Conservation (phyloP, 2,797 vertebrate species). For the Sparus aurata region DNA sequence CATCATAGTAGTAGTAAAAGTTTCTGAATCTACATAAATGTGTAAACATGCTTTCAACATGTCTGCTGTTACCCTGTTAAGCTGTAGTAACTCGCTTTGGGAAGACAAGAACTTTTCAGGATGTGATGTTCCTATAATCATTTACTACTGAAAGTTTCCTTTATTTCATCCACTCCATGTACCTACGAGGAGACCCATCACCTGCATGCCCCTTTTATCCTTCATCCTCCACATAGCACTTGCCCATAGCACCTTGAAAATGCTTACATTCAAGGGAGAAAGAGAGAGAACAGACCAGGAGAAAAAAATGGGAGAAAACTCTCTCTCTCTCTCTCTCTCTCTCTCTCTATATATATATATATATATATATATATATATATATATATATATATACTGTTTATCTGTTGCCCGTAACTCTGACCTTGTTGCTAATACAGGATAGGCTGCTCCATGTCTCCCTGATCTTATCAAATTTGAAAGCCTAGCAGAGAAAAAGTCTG, state of each 20-base stretch:
- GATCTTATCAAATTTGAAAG: slow-evolving; percentile 69
- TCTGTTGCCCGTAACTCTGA: slow-evolving; percentile 21
- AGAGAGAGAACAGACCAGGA: slow-evolving; percentile 16
- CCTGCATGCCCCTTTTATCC: not conserved
- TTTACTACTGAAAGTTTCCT: slow-evolving; percentile 2
- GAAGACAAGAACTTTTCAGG: not conserved
- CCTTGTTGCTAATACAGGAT: slow-evolving; percentile 47
- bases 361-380: slow-evolving; percentile 42
- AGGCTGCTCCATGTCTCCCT: slow-evolving; percentile 43
- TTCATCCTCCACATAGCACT: not conserved
- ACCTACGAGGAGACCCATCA: not conserved
- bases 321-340: too few relatives aligned
- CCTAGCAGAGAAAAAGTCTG: slow-evolving; percentile 62
- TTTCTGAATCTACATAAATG: not conserved
- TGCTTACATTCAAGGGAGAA: slow-evolving; percentile 46
- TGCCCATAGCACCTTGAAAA: slow-evolving; percentile 50
- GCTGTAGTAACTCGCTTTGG: not conserved
- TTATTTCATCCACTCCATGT: slow-evolving; percentile 33
- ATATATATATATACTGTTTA: slow-evolving; percentile 59
- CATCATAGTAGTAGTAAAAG: too few relatives aligned
- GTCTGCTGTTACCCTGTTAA: not conserved
- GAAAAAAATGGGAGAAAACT: slow-evolving; percentile 46
- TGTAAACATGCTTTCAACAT: not conserved
- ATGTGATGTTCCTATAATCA: not conserved
- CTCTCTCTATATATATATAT: too few relatives aligned